Evolutionary conservation across 2,113 vertebrate genomes (phyloP), one percentile per base, ranked within the genome.

Genomic region (Zosterops lateralis): DNA sequence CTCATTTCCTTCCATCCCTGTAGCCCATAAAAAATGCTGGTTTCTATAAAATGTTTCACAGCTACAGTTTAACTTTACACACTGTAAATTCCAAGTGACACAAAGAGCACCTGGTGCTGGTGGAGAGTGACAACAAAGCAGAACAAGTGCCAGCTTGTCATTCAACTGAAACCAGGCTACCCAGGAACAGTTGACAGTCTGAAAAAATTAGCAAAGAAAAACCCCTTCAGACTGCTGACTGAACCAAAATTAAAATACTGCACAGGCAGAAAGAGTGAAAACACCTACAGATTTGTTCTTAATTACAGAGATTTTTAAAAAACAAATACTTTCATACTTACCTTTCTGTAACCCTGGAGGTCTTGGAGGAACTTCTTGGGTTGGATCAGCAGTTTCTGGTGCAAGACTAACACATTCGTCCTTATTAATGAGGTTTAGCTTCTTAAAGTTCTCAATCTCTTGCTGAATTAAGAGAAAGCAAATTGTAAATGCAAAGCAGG

Each of bases 381-480:
- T 97, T 61, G 96, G 84, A 88, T 98, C 98, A 72, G 98, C 91
- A 17, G 97, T 87, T 71, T 99, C 98, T 51, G 98, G 98, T 92
- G 97, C 90, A 95, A 98, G 97, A 32, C 95, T 98, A 44, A 98
- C 98, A 90, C 99, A 99, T 89, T 99, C 98, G 32, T 99, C 98
- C 97, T 98, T 98, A 96, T 97, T 98, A 96, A 99, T 98, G 79
- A 99, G 90, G 94, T 97, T 99, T 62, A 99, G 94, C 97, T 99
- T 99, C 97, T 98, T 99, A 89, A 99, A 99, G 96, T 98, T 98
- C 93, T 99, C 99, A 76, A 98, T 97, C 91, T 99, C 99, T 97
- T 98, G 98, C 98, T 98, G 96, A 96, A 97, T 92, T 67, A 86
- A 86, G 72, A 97, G 79, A 96, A 97, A 97, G 72, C 84, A 97